Conservation (phyloP, 2,113 vertebrate species). For the Psittacus erithacus region DNA sequence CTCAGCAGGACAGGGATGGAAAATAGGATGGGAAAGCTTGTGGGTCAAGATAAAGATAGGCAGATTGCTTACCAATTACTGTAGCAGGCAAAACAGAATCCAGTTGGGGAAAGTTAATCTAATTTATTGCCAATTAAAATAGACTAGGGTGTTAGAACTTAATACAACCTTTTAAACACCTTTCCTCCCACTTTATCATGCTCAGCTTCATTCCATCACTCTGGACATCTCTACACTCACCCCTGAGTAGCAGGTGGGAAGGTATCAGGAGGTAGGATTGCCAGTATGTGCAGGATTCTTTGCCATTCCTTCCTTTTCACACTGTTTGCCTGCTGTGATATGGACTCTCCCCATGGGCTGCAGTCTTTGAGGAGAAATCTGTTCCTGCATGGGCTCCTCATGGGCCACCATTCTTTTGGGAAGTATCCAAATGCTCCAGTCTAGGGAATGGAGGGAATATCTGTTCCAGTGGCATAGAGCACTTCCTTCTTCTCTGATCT, state of each 20-base stretch:
- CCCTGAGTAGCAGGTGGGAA: neutral
- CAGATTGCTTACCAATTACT: neutral
- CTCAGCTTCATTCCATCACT: neutral
- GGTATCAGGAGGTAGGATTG: neutral
- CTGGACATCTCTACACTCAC: neutral
- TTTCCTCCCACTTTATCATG: neutral
- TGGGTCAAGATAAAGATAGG: neutral
- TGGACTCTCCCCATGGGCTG: neutral
- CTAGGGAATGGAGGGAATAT: neutral
- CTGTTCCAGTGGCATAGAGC: neutral
- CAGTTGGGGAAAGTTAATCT: neutral
- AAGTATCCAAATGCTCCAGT: neutral
- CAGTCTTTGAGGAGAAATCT: neutral
- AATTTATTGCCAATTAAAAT: neutral
- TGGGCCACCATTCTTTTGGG: neutral
- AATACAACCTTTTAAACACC: neutral
- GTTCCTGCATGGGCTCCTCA: neutral
- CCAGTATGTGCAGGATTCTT: neutral
- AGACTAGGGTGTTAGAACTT: neutral
- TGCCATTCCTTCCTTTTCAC: neutral
- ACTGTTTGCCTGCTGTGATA: neutral
- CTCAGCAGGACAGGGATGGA: neutral
- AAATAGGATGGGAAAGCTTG: neutral
- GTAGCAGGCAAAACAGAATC: neutral
- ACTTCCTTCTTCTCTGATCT: neutral